Base-by-base conservation (phyloP, 2,888 invertebrate species). In the Sphaerophoria rueppellii region DNA sequence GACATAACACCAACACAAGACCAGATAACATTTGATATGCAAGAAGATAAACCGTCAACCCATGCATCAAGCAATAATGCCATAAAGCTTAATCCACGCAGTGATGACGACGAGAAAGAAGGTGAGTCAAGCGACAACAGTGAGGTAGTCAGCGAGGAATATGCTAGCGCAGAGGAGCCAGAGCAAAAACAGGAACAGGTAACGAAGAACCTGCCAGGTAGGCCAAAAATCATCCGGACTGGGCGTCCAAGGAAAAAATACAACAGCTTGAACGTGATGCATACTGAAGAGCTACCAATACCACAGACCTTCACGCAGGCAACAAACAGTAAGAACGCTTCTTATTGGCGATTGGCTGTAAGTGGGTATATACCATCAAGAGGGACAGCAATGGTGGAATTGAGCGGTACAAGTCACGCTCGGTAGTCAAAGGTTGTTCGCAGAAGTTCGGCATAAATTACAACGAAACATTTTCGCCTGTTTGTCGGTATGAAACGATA, bases 381-480 rank as follows among this genome's bases (percentile, higher is more conserved):
- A 16, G 57, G 1, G 77, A 87, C 48, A 65, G 71, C 35, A 52
- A 82, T 48, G 87, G 86, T 14, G 37, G 55, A 9, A 34, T 88
- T 6, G 65, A 81, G 7, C 77, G 73, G 12, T 87, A 63, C 52
- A 87, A 87, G 48, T 81, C 82, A 16, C 69, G 83, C 4, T 55
- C 86, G 9, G 78, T 82, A 4, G 81, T 82, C 5, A 87, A 86
- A 58, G 75, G 78, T 14, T 86, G 77, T 43, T 54, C 57, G 11
- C 87, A 86, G 32, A 54, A 80, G 16, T 75, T 65, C 60, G 87
- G 87, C 2, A 40, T 80, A 7, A 61, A 87, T 43, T 87, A 80
- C 37, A 35, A n/a, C 0, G 87, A 87, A 57, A 88, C 86, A 1
- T 88, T 86, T 58, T 86, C 88, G 46, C 85, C 87, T 16, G 87